A percentile compares a stretch with the other conserved stretches of the same genome.
phyloP scores from a whole-genome alignment of 2,113 vertebrate species.

The Crotalus horridus region DNA sequence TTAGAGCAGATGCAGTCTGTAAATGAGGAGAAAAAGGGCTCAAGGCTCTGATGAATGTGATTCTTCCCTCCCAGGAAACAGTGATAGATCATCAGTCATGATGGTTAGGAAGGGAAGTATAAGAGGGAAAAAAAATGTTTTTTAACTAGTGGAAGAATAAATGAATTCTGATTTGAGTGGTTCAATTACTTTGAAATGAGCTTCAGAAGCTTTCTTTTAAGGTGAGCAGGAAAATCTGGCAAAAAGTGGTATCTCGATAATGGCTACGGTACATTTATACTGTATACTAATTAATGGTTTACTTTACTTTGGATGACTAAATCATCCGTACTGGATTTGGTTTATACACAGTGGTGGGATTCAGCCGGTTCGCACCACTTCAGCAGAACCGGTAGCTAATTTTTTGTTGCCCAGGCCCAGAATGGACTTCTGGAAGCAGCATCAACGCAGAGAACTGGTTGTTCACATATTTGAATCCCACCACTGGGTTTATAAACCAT shows the following conservation, averaged over 20 bases:
- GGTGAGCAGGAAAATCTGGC: neutral
- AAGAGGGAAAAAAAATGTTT: neutral
- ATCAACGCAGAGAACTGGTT: too few species aligned
- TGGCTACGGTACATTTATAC: neutral
- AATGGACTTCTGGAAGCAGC: too few species aligned
- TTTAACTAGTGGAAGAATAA: neutral
- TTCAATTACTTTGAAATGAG: neutral
- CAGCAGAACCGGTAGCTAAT: too few species aligned
- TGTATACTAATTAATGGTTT: neutral
- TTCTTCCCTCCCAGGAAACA: constrained; percentile 7
- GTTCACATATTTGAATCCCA: too few species aligned
- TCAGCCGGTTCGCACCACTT: too few species aligned
- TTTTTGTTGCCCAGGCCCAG: too few species aligned
- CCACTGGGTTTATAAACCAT: neutral
- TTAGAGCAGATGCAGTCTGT: neutral
- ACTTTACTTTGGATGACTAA: neutral
- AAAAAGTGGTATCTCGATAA: neutral
- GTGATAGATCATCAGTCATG: constrained; percentile 15
- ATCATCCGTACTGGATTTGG: neutral
- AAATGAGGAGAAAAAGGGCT: neutral
- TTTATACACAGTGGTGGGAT: neutral
- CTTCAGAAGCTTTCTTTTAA: neutral
- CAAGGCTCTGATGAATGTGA: neutral
- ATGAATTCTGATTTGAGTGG: neutral
- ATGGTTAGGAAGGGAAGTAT: too few species aligned